A percentile compares a stretch with the other conserved stretches of the same genome.
phyloP scores from a whole-genome alignment of 1,140 invertebrate genomes.

The Samia ricini region DNA sequence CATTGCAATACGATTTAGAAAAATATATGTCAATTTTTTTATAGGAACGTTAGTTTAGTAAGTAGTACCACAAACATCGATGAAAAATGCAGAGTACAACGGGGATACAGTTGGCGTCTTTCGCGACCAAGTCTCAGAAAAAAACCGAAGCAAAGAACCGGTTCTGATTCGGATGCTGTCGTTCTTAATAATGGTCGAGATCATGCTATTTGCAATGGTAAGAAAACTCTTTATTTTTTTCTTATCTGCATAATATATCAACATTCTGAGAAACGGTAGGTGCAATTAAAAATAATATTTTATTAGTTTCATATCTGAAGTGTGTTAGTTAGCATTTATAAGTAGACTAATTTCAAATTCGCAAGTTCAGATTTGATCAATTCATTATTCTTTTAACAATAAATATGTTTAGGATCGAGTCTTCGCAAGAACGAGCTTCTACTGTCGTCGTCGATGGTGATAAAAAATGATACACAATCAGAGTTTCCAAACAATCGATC shows the following conservation, averaged over 20 bases:
- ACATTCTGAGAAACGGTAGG: no score
- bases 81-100: slow-evolving; percentile 78
- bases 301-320: no score
- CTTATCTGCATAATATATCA: slow-evolving; percentile 7
- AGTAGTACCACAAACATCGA: slow-evolving; percentile 48
- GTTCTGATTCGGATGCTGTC: slow-evolving; percentile 79
- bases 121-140: slow-evolving; percentile 81
- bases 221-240: slow-evolving; percentile 10
- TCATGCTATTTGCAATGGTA: slow-evolving; percentile 85
- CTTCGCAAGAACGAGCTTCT: slow-evolving; percentile 78
- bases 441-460: slow-evolving; percentile 78
- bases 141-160: slow-evolving; percentile 79
- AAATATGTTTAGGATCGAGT: slow-evolving; percentile 47
- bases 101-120: slow-evolving; percentile 84
- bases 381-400: no score
- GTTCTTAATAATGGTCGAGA: slow-evolving; percentile 84
- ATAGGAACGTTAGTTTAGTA: slow-evolving; percentile 50
- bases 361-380: no score
- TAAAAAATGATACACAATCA: slow-evolving; percentile 85
- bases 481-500: slow-evolving; percentile 65
- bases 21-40: slow-evolving; percentile 4
- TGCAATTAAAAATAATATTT: no score
- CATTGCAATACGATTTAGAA: neutral
- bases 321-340: no score
- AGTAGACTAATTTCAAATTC: no score